Conservation (phyloP, 92 coral and sea anemone genomes). For the Scolanthus callimorphus region DNA sequence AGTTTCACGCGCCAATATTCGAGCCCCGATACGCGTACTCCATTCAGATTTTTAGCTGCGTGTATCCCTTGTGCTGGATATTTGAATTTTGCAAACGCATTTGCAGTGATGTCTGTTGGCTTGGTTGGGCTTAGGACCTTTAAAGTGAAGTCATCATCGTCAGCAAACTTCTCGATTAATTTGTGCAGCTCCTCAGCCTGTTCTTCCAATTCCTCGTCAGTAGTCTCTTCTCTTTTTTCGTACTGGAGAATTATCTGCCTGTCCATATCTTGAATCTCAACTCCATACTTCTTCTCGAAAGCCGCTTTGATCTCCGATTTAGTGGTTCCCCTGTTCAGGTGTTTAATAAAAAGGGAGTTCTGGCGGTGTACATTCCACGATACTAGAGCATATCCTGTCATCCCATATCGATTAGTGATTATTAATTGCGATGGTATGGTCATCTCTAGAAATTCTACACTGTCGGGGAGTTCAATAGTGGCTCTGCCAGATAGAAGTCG, state of each 20-base stretch:
- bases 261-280: conserved; percentile 3
- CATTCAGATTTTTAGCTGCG: conserved; percentile 19
- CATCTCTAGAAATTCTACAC: neutral
- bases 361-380: conserved; percentile 10
- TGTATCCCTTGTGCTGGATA: conserved; percentile 34
- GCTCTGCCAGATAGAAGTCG: conserved; percentile 49
- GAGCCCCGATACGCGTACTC: neutral
- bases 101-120: neutral
- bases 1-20: conserved; percentile 21
- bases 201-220: neutral
- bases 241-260: conserved; percentile 18
- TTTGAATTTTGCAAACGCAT: conserved; percentile 22
- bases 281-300: conserved; percentile 30
- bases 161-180: neutral
- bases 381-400: neutral
- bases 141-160: neutral
- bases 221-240: conserved; percentile 14
- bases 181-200: conserved; percentile 12
- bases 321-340: conserved; percentile 23
- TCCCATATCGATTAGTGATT: conserved; percentile 4
- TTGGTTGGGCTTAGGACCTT: neutral
- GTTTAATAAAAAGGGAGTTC: conserved; percentile 19
- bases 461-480: conserved; percentile 7
- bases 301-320: conserved; percentile 35
- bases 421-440: neutral